These are phyloP conservation scores for Meriones unguiculatus DNA, from an alignment of 2,113 vertebrate species.

Conservation along the genomic window DNA sequence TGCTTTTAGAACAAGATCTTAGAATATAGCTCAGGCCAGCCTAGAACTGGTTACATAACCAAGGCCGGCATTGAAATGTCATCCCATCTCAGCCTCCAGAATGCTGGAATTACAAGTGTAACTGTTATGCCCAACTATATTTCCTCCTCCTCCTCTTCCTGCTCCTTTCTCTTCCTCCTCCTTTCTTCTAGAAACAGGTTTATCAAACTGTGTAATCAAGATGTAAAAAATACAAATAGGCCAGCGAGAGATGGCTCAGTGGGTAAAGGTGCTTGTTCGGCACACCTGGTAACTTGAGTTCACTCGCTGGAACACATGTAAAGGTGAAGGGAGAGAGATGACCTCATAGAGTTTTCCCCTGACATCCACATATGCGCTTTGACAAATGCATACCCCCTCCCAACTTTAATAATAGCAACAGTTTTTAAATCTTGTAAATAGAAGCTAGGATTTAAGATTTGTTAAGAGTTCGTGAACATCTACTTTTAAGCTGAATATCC, in stretches of 20 bases:
- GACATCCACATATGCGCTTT: not conserved
- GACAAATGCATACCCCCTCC: not conserved
- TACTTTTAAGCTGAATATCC: constrained; percentile 34
- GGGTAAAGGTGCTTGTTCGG: not conserved
- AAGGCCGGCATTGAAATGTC: not conserved
- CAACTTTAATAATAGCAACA: not conserved
- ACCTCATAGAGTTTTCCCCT: not conserved
- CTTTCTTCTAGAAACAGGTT: constrained; percentile 15
- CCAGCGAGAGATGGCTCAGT: not conserved
- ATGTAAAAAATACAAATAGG: not conserved
- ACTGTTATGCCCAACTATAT: not conserved
- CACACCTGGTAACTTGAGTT: not conserved
- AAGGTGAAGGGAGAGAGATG: not conserved
- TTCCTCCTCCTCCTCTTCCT: too few relatives aligned
- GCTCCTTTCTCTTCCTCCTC: not conserved
- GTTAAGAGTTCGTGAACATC: constrained; percentile 21
- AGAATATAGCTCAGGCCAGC: not conserved
- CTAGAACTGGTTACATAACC: not conserved
- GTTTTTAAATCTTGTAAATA: not conserved
- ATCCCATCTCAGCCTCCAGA: not conserved
- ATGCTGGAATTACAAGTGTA: not conserved
- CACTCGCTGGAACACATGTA: not conserved
- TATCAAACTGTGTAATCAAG: constrained; percentile 58
- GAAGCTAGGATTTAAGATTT: constrained; percentile 26
- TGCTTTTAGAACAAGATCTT: not conserved